Percentiles rank a stretch among this genome's conserved stretches.
Evolutionary conservation across 2,797 vertebrate species (phyloP).

Genomic region (Crotalus adamanteus): DNA sequence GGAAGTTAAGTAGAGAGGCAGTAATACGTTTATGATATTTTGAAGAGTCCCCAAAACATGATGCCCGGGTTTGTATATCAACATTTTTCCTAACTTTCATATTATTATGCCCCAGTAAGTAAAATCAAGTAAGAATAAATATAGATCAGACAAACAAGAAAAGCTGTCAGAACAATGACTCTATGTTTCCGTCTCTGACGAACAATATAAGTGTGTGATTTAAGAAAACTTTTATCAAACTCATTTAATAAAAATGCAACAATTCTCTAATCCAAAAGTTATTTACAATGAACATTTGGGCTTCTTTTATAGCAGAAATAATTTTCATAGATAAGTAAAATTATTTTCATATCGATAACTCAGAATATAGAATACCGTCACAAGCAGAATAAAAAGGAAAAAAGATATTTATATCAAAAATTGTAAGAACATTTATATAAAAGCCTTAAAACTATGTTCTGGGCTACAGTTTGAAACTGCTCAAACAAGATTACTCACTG

Average conservation of each 20-base stretch:
- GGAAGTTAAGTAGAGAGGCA: neutral
- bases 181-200: neutral
- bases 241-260: neutral
- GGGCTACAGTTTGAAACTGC: neutral
- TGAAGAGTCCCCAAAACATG: neutral
- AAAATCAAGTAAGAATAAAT: neutral
- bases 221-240: neutral
- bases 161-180: neutral
- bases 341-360: neutral
- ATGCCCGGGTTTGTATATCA: neutral
- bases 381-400: neutral
- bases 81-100: neutral
- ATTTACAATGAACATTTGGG: neutral
- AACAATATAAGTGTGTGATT: neutral
- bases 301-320: neutral
- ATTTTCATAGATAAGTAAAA: neutral
- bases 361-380: neutral
- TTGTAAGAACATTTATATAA: neutral
- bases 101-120: neutral
- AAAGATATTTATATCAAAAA: neutral
- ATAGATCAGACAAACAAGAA: neutral
- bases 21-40: neutral
- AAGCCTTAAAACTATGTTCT: neutral
- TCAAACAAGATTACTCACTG: neutral
- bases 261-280: neutral